Evolutionary conservation across 2,797 vertebrate genomes (phyloP).

Genomic region (Sebastes itinus): DNA sequence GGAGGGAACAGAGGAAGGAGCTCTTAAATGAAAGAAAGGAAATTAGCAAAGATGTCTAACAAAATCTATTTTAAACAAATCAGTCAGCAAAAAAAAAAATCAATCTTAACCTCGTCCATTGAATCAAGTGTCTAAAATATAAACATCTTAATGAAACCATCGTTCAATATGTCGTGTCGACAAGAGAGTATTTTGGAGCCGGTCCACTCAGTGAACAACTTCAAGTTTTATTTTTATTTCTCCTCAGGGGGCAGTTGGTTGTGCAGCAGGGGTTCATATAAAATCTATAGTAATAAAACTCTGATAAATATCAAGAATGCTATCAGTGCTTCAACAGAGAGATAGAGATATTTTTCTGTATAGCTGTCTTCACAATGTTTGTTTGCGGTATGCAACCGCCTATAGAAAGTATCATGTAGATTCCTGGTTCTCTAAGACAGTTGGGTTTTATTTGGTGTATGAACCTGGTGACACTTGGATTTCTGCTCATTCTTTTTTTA

Average conservation of each 20-base stretch:
- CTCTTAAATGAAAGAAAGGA: neutral
- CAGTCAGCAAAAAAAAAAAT: neutral
- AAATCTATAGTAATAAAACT: neutral
- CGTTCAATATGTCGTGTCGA: neutral
- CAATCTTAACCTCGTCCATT: neutral
- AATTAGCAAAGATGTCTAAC: neutral
- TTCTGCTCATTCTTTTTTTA: neutral
- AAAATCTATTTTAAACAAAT: neutral
- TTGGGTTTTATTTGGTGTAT: neutral
- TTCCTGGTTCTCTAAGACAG: neutral
- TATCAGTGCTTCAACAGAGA: neutral
- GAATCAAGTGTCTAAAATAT: neutral
- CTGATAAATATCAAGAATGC: neutral
- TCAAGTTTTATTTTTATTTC: conserved; percentile 24
- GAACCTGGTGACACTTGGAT: neutral
- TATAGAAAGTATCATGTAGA: neutral
- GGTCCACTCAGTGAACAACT: neutral
- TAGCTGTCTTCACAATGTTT: neutral
- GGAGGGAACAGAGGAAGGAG: neutral
- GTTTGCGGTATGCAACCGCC: neutral
- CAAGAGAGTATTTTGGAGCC: neutral
- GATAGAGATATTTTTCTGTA: neutral
- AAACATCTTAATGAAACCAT: conserved; percentile 4
- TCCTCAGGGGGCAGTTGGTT: conserved; percentile 1
- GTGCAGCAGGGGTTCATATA: conserved; percentile 1